Evolutionary conservation across 2,797 vertebrate species (phyloP), one percentile per base, ranked within the genome.

Genomic region (Pangasius macronema): DNA sequence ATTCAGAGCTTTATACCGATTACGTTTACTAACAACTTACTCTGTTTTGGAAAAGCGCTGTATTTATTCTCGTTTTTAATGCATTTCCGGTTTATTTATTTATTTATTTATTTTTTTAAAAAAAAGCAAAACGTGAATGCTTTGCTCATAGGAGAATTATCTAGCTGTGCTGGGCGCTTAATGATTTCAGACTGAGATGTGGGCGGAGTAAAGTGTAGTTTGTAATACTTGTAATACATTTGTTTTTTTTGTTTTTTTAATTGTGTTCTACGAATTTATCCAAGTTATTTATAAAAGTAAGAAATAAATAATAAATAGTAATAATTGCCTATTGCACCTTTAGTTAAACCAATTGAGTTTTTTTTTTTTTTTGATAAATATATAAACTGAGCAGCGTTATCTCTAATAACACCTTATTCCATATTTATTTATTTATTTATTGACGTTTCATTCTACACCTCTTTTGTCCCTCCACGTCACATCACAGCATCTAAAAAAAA

Each of bases 331-430:
- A 24, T 46, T 22, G 22, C 20, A 22, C 36, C 8, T 22, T 42
- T 24, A 73, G 24, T 39, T 39, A 18, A 22, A 70, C 30, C 5
- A 68, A 5, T 39, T 39, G 5, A 39, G 39, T 0, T 11, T 20
- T 59, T 5, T 20, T 59, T 11, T 57, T 22, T 20, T 24, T 24
- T 61, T 63, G 0, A 57, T 5, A 57, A 51, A 14, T 13, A 63
- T 39, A 73, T 24, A 3, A 33, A 11, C 4, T 57, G 39, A 70
- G 93, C 94, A 89, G 96, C 97, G 97, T 99, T 99, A 97, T 99
- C 81, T 67, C 16, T 3, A 11, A 30, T 30, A 55, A 57, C 76
- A 46, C 39, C 27, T n/a, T 46, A 4, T 42, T 18, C 51, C n/a
- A 2, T 24, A 5, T 39, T 22, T 11, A 11, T 13, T 20, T 7